Base-by-base conservation (phyloP, 2,888 invertebrate species). In the Leucophora obtusa region DNA sequence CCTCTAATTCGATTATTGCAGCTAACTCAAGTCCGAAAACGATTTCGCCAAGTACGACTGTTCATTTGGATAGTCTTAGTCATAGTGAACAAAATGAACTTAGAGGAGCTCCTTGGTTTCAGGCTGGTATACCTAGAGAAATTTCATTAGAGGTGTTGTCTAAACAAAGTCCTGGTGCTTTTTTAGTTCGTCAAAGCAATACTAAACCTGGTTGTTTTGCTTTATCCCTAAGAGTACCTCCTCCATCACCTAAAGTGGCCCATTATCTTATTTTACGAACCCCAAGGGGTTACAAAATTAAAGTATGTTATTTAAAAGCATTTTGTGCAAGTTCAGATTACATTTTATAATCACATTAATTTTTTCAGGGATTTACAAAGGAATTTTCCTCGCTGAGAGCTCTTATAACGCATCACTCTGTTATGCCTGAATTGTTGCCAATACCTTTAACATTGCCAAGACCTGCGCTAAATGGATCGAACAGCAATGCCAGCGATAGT, bases 371-470 rank as follows among this genome's bases (percentile, higher is more conserved):
- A 81, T 97, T 98, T 91, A 98, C 97, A 84, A 98, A 98, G 91
- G 98, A 98, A 92, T 98, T 98, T 92, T 93, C 95, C 43, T 96
- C 96, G 66, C 92, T 98, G 86, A 94, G 95, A 18, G 96, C 98
- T 15, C 93, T 98, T 85, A 98, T 98, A 90, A 97, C 97, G 78
- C 98, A 98, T 91, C 98, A 98, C 91, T 97, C 98, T 84, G 98
- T 98, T 84, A 98, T 98, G 98, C 97, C 97, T 58, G 98, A 98
- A 91, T 93, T 98, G 87, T 92, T 98, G 87, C 98, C 98, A 1
- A 97, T 97, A 89, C 96, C 98, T 54, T 92, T 98, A 85, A 94
- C 95, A 0, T 91, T 97, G 83, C 94, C 95, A 86, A 92, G 94
- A 65, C 95, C 90, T 24, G 86, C 84, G 0, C 82, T 82, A 15